phyloP scores from a whole-genome alignment of 2,888 invertebrate species.

The Epinotia brunnichana region DNA sequence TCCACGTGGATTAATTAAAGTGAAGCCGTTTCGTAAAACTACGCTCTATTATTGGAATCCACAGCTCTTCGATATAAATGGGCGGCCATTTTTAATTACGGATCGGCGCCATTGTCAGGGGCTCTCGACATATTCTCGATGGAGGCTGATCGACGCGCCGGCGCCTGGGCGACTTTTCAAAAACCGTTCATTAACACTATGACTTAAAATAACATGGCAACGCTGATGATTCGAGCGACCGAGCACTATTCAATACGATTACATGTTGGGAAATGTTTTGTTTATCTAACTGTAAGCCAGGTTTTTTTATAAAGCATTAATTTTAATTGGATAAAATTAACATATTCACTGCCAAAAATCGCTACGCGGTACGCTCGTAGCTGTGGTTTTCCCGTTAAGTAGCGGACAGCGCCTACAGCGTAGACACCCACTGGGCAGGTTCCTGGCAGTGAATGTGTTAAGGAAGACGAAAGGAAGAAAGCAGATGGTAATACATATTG shows the following conservation, averaged over 20 bases:
- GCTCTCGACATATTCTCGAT: slow-evolving; percentile 62
- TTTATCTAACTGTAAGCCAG: not conserved
- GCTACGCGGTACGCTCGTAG: no score
- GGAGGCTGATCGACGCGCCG: slow-evolving; percentile 57
- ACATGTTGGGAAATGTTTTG: not conserved
- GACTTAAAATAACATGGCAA: slow-evolving; percentile 25
- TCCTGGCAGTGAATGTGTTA: no score
- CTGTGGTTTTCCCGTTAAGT: no score
- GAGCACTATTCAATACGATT: not conserved
- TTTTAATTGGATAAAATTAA: no score
- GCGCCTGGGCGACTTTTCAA: slow-evolving; percentile 40
- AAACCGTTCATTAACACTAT: slow-evolving; percentile 42
- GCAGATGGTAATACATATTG: no score
- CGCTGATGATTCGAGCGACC: not conserved
- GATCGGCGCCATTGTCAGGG: slow-evolving; percentile 65
- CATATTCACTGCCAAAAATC: no score
- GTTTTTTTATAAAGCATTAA: no score
- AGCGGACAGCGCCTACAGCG: no score
- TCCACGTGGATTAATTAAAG: slow-evolving; percentile 42
- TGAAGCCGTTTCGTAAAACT: slow-evolving; percentile 35
- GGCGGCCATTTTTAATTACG: slow-evolving; percentile 78
- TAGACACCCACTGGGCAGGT: no score
- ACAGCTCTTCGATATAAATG: slow-evolving; percentile 58
- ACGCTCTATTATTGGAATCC: slow-evolving; percentile 44
- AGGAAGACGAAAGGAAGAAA: no score